Conservation (phyloP, 2,797 vertebrate species). For the Lagodon rhomboides region DNA sequence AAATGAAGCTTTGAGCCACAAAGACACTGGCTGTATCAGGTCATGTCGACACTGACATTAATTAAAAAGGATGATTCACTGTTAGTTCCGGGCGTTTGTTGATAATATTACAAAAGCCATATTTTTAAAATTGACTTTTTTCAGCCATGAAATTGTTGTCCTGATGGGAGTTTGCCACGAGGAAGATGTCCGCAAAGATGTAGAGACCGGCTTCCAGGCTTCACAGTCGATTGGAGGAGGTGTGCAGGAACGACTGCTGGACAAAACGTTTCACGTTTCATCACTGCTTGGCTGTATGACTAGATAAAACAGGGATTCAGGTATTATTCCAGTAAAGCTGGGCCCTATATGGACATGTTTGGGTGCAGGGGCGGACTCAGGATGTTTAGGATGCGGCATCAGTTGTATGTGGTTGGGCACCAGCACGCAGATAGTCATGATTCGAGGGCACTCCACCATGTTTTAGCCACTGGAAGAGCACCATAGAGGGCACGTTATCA, state of each 20-base stretch:
- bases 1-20: not conserved
- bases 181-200: not conserved
- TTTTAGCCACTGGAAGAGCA: too few species aligned
- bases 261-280: not conserved
- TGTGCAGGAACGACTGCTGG: not conserved
- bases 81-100: not conserved
- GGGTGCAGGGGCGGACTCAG: too few species aligned
- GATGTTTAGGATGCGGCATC: too few species aligned
- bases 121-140: not conserved
- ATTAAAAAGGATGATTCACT: not conserved
- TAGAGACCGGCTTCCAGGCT: not conserved
- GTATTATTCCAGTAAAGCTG: too few species aligned
- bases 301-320: too few species aligned
- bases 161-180: constrained; percentile 10
- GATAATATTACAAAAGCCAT: not conserved
- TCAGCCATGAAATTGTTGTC: constrained; percentile 25
- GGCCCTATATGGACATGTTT: too few species aligned
- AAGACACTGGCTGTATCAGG: not conserved
- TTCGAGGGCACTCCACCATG: too few species aligned
- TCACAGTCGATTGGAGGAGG: not conserved
- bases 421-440: too few species aligned
- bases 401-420: too few species aligned
- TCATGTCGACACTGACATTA: not conserved
- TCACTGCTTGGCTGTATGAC: not conserved
- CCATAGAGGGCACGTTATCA: too few species aligned